Percentiles rank a stretch among this genome's conserved stretches.
Conservation (phyloP, 2,888 invertebrate genomes). For the Disparrhopalites patrizii region DNA sequence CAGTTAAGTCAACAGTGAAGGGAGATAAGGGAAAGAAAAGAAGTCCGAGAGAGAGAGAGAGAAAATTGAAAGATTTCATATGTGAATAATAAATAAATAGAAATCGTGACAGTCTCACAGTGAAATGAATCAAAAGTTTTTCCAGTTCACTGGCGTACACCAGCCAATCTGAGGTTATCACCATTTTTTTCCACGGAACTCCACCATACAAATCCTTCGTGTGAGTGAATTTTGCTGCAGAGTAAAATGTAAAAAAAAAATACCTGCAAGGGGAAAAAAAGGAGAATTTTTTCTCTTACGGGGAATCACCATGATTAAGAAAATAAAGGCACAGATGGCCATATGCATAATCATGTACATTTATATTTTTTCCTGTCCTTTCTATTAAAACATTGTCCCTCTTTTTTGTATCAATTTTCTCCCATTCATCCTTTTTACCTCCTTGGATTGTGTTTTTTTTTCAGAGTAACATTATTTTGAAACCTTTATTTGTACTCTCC, state of each 20-base stretch:
- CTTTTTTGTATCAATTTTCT: background rate
- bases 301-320: constrained; percentile 14
- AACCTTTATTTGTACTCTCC: too few species aligned
- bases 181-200: too few species aligned
- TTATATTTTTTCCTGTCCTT: background rate
- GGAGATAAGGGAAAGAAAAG: background rate
- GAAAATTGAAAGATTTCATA: background rate
- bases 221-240: too few species aligned
- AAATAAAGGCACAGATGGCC: constrained; percentile 22
- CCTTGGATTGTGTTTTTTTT: too few species aligned
- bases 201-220: too few species aligned
- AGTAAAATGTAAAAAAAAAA: too few species aligned
- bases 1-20: constrained; percentile 8
- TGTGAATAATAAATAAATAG: constrained; percentile 32
- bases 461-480: too few species aligned
- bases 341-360: constrained; percentile 10
- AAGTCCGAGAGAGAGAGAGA: background rate
- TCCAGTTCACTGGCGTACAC: constrained; percentile 15
- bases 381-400: too few species aligned
- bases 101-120: constrained; percentile 27
- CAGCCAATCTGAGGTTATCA: too few species aligned
- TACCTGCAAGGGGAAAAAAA: too few species aligned
- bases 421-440: background rate
- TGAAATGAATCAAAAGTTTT: constrained; percentile 25
- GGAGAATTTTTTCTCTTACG: too few species aligned